Evolutionary conservation across 2,888 invertebrate species (phyloP).

Genomic region (Stomorhina lunata): DNA sequence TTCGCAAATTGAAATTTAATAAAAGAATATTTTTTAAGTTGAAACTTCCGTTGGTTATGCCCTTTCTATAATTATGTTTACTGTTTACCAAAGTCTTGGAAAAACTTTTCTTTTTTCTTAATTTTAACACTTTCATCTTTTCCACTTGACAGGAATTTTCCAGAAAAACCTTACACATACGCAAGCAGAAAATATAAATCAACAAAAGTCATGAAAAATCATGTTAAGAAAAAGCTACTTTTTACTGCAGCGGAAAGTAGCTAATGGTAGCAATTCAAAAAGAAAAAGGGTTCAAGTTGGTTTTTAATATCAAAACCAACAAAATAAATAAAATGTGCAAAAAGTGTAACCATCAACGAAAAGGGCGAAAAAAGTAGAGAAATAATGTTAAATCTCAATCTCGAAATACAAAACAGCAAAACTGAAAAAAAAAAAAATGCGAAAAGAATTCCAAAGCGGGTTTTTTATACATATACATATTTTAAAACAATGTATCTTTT

Average conservation of each 20-base stretch:
- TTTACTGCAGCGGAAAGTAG: slow-evolving; percentile 25
- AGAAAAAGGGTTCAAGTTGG: slow-evolving; percentile 55
- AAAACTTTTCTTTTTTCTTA: slow-evolving; percentile 17
- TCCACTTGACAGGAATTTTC: background rate
- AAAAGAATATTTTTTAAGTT: too few relatives aligned
- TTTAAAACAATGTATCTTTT: slow-evolving; percentile 52
- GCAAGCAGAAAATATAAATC: background rate
- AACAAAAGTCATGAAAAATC: slow-evolving; percentile 44
- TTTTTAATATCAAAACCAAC: slow-evolving; percentile 52
- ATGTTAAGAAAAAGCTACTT: slow-evolving; percentile 40
- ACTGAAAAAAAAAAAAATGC: background rate
- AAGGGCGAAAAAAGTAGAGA: slow-evolving; percentile 2
- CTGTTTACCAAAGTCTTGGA: background rate
- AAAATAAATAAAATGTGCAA: slow-evolving; percentile 25
- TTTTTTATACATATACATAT: slow-evolving; percentile 21
- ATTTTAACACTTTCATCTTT: slow-evolving; percentile 47
- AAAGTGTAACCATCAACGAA: slow-evolving; percentile 1
- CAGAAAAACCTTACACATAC: background rate
- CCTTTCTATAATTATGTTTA: too few relatives aligned
- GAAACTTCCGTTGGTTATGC: too few relatives aligned
- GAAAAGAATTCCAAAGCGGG: slow-evolving; percentile 1
- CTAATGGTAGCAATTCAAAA: too few relatives aligned
- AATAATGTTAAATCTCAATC: slow-evolving; percentile 18
- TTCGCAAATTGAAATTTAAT: too few relatives aligned
- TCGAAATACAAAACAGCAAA: background rate